Conservation (phyloP, 2,888 invertebrate genomes). For the Steinernema scapterisci region DNA sequence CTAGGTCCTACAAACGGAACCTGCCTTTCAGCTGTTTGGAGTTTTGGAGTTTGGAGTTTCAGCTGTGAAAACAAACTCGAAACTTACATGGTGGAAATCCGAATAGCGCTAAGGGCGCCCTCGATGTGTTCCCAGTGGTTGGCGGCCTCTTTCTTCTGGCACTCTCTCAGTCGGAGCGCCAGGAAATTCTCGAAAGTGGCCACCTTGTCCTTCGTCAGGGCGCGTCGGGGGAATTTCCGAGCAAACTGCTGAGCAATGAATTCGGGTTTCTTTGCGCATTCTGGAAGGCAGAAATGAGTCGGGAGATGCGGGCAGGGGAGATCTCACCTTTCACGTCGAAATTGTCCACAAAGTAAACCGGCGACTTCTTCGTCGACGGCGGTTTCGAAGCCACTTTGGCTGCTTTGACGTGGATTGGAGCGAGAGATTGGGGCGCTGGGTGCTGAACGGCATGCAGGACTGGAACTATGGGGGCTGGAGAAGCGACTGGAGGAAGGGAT, state of each 20-base stretch:
- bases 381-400: neutral
- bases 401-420: conserved; percentile 18
- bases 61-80: neutral
- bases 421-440: neutral
- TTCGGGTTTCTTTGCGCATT: conserved; percentile 49
- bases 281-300: conserved; percentile 40
- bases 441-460: neutral
- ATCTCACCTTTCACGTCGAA: neutral
- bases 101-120: conserved; percentile 33
- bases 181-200: conserved; percentile 47
- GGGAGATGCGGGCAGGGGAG: neutral
- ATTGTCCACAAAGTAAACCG: neutral
- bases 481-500: neutral
- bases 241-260: conserved; percentile 57
- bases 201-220: conserved; percentile 44
- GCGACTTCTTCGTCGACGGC: conserved; percentile 5
- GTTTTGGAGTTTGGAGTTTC: conserved; percentile 34
- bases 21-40: conserved; percentile 51
- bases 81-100: conserved; percentile 38
- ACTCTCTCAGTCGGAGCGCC: conserved; percentile 44
- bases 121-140: conserved; percentile 46
- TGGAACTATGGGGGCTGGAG: neutral
- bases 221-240: conserved; percentile 59
- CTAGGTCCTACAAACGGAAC: too few relatives aligned
- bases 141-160: conserved; percentile 44